These are phyloP conservation scores for Asbolus verrucosus DNA, from an alignment of 1,140 invertebrate genomes.

Conservation along the genomic window DNA sequence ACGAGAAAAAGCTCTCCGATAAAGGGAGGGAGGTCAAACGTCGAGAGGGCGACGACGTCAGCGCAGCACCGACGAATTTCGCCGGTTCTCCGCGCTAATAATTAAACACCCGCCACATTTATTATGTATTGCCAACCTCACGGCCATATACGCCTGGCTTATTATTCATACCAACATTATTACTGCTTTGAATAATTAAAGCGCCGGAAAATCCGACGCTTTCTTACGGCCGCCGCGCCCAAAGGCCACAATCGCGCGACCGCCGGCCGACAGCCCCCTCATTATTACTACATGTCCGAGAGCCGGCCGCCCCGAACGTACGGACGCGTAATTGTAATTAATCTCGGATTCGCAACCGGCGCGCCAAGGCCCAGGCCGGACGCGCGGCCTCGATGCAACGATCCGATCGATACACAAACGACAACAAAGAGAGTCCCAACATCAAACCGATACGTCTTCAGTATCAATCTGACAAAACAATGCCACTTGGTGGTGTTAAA, in stretches of 20 bases:
- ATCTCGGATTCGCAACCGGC: slow-evolving; percentile 11
- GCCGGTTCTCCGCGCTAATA: slow-evolving; percentile 51
- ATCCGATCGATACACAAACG: not conserved
- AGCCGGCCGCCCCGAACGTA: not conserved
- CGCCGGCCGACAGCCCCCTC: slow-evolving; percentile 10
- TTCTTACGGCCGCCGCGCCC: slow-evolving; percentile 43
- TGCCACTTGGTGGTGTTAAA: too few species aligned
- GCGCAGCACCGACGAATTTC: slow-evolving; percentile 24
- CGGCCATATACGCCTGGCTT: slow-evolving; percentile 56
- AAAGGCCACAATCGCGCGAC: slow-evolving; percentile 26
- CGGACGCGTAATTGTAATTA: slow-evolving; percentile 25
- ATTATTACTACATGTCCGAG: slow-evolving; percentile 23
- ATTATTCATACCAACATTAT: slow-evolving; percentile 61
- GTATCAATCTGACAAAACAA: too few species aligned
- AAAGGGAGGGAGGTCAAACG: not conserved
- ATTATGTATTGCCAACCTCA: slow-evolving; percentile 58
- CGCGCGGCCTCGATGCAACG: too few species aligned
- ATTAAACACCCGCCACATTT: slow-evolving; percentile 55
- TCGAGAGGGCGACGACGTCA: not conserved
- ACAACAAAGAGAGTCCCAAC: too few species aligned
- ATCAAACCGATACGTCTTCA: too few species aligned
- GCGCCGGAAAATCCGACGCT: slow-evolving; percentile 38
- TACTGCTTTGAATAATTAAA: slow-evolving; percentile 58
- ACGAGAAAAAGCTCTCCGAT: not conserved
- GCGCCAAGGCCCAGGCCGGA: too few species aligned